Percentiles rank a stretch among this genome's conserved stretches.
These are phyloP conservation scores for Maccullochella peelii DNA, from an alignment of 2,113 vertebrate genomes.

Conservation along the genomic window DNA sequence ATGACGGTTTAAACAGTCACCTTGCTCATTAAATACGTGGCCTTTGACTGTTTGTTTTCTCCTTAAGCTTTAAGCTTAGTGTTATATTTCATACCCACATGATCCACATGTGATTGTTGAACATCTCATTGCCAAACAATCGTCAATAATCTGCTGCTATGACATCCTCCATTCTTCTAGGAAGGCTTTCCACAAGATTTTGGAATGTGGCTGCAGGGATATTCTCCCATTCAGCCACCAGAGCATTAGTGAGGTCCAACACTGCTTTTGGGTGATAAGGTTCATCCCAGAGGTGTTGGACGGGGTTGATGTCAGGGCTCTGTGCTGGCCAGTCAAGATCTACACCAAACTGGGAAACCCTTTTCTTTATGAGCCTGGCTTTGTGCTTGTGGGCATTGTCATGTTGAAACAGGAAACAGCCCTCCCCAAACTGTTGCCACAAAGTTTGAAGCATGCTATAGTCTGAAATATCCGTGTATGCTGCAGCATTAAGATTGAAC, in stretches of 20 bases:
- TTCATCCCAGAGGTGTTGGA: not conserved
- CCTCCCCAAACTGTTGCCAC: not conserved
- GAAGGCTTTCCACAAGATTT: not conserved
- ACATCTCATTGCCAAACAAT: not conserved
- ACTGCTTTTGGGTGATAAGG: not conserved
- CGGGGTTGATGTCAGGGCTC: not conserved
- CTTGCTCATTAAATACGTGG: not conserved
- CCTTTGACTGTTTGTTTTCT: not conserved
- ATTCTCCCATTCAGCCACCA: not conserved
- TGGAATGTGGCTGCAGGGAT: not conserved
- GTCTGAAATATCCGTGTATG: not conserved
- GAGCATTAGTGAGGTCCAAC: not conserved
- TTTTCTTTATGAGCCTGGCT: not conserved
- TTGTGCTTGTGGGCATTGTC: not conserved
- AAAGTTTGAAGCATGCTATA: not conserved
- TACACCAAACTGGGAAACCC: not conserved
- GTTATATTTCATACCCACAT: not conserved
- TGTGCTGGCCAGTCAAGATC: not conserved
- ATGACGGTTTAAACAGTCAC: not conserved
- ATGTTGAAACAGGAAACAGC: constrained; percentile 12
- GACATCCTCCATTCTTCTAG: not conserved
- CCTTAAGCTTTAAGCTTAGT: not conserved
- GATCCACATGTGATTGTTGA: not conserved
- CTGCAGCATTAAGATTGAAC: not conserved
- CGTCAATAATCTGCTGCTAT: not conserved